Conservation (phyloP, 2,113 vertebrate species). For the Varanus komodoensis region DNA sequence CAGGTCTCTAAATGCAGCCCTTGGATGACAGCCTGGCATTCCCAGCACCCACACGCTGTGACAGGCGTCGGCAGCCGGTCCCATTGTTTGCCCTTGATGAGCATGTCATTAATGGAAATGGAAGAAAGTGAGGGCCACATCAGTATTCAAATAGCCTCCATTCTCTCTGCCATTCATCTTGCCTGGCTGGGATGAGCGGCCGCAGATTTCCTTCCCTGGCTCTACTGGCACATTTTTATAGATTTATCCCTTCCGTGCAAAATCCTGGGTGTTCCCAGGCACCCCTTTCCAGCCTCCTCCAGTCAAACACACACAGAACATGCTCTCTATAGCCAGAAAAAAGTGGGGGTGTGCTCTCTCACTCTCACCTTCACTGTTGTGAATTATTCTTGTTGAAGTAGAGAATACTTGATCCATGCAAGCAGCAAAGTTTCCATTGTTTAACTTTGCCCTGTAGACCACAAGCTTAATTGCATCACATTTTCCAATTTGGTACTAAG, state of each 20-base stretch:
- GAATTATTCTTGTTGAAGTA: slow-evolving; percentile 56
- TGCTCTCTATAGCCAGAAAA: slow-evolving; percentile 37
- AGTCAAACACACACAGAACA: slow-evolving; percentile 44
- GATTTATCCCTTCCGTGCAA: slow-evolving; percentile 76
- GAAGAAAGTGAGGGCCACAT: slow-evolving; percentile 91
- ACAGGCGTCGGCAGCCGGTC: slow-evolving; percentile 90
- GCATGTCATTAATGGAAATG: slow-evolving; percentile 93
- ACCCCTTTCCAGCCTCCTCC: not conserved
- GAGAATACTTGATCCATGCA: slow-evolving; percentile 52
- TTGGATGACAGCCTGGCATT: slow-evolving; percentile 85
- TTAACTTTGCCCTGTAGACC: slow-evolving; percentile 33
- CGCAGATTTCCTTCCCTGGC: slow-evolving; percentile 75
- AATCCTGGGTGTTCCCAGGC: slow-evolving; percentile 59
- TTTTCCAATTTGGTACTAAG: not conserved
- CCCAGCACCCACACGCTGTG: slow-evolving; percentile 85
- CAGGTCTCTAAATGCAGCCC: slow-evolving; percentile 87
- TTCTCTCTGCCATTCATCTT: slow-evolving; percentile 85
- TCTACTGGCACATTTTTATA: slow-evolving; percentile 71
- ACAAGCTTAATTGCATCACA: slow-evolving; percentile 8
- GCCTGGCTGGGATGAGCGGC: slow-evolving; percentile 79
- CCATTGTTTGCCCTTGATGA: slow-evolving; percentile 96
- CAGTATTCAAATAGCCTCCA: slow-evolving; percentile 96
- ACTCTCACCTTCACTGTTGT: slow-evolving; percentile 26
- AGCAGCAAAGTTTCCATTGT: slow-evolving; percentile 38
- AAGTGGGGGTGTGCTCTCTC: not conserved